Evolutionary conservation across 2,113 vertebrate genomes (phyloP).

Genomic region (Colossoma macropomum): DNA sequence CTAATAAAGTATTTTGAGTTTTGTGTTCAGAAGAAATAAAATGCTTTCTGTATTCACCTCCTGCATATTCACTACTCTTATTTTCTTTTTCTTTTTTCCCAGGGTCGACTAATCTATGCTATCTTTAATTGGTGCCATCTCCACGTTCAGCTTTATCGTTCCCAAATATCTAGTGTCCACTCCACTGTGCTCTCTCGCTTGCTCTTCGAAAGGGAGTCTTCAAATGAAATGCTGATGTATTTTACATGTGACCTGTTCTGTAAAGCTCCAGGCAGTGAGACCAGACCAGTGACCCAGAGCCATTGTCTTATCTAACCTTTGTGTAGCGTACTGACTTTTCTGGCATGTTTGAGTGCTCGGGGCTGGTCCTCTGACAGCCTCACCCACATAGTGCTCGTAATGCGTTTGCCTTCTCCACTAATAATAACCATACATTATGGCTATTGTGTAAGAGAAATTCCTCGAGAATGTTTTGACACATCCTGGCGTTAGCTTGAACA

Average conservation of each 20-base stretch:
- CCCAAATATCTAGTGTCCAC: not conserved
- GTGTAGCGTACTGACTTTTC: not conserved
- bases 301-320: conserved; percentile 4
- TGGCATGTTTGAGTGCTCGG: not conserved
- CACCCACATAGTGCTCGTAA: not conserved
- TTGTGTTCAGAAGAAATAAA: too few relatives aligned
- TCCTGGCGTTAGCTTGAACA: not conserved
- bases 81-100: too few relatives aligned
- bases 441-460: not conserved
- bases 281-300: not conserved
- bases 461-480: not conserved
- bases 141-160: too few relatives aligned
- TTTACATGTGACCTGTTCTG: not conserved
- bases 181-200: not conserved
- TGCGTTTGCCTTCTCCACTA: not conserved
- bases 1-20: too few relatives aligned
- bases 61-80: too few relatives aligned
- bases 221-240: not conserved
- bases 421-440: not conserved
- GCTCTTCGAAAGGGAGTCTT: not conserved
- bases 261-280: not conserved
- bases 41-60: too few relatives aligned
- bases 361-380: not conserved
- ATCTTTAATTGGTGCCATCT: too few relatives aligned
- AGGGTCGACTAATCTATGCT: too few relatives aligned